Percentiles rank a stretch among this genome's conserved stretches.
These are phyloP conservation scores for Diaprepes abbreviatus DNA, from an alignment of 2,888 invertebrate species.

Conservation along the genomic window DNA sequence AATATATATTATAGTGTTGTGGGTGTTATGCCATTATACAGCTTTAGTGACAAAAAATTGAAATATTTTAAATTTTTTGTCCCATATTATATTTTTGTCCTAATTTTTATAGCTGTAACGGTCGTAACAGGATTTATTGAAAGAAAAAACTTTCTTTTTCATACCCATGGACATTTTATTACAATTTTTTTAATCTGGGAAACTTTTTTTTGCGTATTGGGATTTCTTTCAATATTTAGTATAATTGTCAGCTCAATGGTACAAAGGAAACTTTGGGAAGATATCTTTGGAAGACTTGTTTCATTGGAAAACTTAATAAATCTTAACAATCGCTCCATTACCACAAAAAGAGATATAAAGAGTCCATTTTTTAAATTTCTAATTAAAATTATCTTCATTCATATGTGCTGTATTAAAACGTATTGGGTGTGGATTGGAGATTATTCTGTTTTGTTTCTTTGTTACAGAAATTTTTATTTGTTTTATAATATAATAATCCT, in stretches of 20 bases:
- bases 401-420: not conserved
- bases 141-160: not conserved
- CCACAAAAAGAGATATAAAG: not conserved
- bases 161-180: not conserved
- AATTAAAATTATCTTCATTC: not conserved
- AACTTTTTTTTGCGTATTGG: not conserved
- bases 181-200: not conserved
- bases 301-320: not conserved
- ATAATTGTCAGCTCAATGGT: not conserved
- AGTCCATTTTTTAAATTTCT: not conserved
- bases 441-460: not conserved
- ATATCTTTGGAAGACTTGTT: not conserved
- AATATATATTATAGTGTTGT: not conserved
- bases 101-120: not conserved
- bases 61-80: not conserved
- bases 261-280: not conserved
- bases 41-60: not conserved
- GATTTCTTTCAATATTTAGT: not conserved
- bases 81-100: not conserved
- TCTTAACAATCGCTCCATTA: not conserved
- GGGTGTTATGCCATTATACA: not conserved
- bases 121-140: not conserved
- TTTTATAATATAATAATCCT: not conserved
- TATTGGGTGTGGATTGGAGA: not conserved
- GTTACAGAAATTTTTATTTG: not conserved